Conservation (phyloP, 2,797 vertebrate genomes). For the Holocentrus rufus region DNA sequence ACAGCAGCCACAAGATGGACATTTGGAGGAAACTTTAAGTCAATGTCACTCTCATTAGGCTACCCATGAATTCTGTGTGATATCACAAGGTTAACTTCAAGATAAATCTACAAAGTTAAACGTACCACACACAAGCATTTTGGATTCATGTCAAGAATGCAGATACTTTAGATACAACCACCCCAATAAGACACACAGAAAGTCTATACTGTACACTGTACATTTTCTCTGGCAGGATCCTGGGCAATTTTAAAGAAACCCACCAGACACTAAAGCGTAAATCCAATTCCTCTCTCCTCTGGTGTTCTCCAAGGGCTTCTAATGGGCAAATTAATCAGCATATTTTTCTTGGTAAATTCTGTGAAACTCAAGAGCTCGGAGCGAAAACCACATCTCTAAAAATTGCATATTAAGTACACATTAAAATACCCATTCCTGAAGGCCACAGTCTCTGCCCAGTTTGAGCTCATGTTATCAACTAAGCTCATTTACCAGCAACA, state of each 20-base stretch:
- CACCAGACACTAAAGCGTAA: no score
- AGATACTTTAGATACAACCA: neutral
- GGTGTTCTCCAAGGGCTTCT: no score
- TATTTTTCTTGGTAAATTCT: no score
- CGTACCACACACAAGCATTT: neutral
- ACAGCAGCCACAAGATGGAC: neutral
- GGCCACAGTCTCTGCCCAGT: neutral
- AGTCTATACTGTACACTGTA: neutral
- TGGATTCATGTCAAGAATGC: neutral
- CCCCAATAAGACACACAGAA: neutral
- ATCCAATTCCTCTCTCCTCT: no score
- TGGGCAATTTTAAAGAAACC: neutral
- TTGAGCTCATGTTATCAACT: no score
- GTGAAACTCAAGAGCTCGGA: no score
- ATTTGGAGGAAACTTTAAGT: neutral
- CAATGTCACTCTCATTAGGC: constrained; percentile 1
- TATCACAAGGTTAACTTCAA: neutral
- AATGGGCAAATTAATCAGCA: no score
- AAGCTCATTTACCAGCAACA: neutral
- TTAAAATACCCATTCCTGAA: neutral
- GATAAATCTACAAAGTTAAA: neutral
- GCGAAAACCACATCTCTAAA: neutral
- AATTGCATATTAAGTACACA: neutral
- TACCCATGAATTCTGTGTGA: constrained; percentile 1
- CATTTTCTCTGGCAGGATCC: neutral